Evolutionary conservation across 2,888 invertebrate genomes (phyloP).

Genomic region (Cyclophora punctaria): DNA sequence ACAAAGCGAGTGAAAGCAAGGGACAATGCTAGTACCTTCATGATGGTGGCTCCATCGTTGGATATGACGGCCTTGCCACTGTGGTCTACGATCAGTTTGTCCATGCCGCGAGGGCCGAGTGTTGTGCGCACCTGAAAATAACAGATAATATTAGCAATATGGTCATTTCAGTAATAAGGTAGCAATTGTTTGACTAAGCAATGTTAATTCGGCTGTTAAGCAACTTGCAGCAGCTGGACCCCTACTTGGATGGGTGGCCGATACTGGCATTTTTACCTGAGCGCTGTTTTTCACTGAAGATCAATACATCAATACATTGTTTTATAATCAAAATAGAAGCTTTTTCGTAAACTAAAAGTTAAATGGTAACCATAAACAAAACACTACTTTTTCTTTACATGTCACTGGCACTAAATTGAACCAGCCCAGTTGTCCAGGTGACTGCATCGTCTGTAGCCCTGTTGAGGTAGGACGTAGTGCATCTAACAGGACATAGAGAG

Average conservation of each 20-base stretch:
- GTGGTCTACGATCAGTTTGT: conserved; percentile 95
- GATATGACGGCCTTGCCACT: conserved; percentile 96
- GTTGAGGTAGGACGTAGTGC: no score
- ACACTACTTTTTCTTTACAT: not conserved
- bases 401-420: not conserved
- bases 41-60: conserved; percentile 99
- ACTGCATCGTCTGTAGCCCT: not conserved
- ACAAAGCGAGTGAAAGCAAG: not conserved
- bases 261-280: no score
- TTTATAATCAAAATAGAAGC: not conserved
- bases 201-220: no score
- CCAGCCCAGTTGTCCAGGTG: not conserved
- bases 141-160: not conserved
- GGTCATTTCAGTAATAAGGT: no score
- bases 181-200: no score
- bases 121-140: conserved; percentile 85
- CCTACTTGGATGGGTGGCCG: no score
- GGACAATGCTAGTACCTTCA: conserved; percentile 77
- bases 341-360: not conserved
- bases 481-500: not conserved
- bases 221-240: no score
- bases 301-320: not conserved
- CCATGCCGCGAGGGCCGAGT: conserved; percentile 98
- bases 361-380: not conserved
- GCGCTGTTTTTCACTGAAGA: no score